phyloP scores from a whole-genome alignment of 2,888 invertebrate genomes.

The Lasioglossum vierecki region DNA sequence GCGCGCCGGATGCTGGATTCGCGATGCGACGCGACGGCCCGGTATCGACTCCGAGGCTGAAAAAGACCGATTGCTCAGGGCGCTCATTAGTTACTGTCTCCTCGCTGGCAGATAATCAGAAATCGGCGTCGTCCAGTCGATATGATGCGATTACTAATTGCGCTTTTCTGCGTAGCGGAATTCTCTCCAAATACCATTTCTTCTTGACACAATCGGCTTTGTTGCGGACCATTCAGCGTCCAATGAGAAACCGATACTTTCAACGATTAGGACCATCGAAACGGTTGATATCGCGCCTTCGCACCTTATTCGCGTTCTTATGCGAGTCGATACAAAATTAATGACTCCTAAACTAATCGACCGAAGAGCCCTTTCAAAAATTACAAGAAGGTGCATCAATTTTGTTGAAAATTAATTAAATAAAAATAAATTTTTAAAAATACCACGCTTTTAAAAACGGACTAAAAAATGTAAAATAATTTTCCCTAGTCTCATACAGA shows the following conservation, averaged over 20 bases:
- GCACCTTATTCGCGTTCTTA: too few species aligned
- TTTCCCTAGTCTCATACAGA: too few species aligned
- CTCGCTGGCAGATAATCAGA: constrained; percentile 54
- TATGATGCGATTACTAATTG: constrained; percentile 63
- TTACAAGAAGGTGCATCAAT: too few species aligned
- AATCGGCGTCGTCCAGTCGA: constrained; percentile 47
- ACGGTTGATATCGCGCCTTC: neutral
- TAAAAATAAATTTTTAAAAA: too few species aligned
- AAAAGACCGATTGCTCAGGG: constrained; percentile 63
- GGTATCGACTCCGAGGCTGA: constrained; percentile 38
- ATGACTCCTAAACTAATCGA: too few species aligned
- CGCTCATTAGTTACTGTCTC: constrained; percentile 64
- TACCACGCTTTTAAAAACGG: too few species aligned
- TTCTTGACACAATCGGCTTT: neutral
- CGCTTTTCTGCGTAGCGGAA: constrained; percentile 23
- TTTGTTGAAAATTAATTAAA: too few species aligned
- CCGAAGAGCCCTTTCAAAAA: too few species aligned
- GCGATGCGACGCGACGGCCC: neutral
- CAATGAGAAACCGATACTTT: neutral
- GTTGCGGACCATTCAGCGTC: neutral
- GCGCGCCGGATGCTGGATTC: constrained; percentile 15
- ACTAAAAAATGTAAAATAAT: too few species aligned
- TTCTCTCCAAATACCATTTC: neutral
- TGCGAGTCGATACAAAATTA: too few species aligned
- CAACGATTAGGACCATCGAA: neutral